Percentiles rank a stretch among this genome's conserved stretches.
Conservation (phyloP, 2,113 vertebrate genomes). For the Engystomops pustulosus region DNA sequence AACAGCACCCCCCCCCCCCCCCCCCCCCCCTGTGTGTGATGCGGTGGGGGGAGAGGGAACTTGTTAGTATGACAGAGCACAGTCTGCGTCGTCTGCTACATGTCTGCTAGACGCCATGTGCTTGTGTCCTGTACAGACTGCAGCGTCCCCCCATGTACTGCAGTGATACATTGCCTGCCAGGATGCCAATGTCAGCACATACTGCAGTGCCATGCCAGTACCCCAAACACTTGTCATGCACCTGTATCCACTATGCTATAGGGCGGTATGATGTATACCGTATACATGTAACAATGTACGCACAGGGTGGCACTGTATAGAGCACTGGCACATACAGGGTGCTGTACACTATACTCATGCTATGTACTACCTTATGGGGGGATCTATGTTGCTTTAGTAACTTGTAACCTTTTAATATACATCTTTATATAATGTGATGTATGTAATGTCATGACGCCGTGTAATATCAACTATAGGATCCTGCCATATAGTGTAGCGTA, state of each 20-base stretch:
- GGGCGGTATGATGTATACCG: no score
- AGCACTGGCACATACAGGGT: background rate
- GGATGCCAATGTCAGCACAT: slow-evolving; percentile 5
- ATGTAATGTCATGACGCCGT: no score
- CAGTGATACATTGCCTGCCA: background rate
- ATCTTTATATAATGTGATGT: no score
- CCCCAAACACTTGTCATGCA: no score
- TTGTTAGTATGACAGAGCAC: slow-evolving; percentile 20
- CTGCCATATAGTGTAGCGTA: background rate
- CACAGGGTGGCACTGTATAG: no score
- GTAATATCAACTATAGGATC: no score
- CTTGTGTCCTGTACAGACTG: background rate
- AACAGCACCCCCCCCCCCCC: slow-evolving; percentile 6
- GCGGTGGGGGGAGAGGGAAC: background rate
- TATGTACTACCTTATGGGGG: background rate
- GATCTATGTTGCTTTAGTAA: no score
- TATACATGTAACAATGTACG: no score
- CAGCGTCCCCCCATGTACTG: background rate
- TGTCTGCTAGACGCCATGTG: slow-evolving; percentile 10
- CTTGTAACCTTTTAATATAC: no score
- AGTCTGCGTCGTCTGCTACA: background rate
- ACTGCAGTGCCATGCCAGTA: background rate
- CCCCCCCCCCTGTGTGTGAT: background rate
- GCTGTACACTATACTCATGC: background rate
- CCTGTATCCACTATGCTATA: no score